Conservation (phyloP, 2,888 invertebrate genomes). For the Heliconius hortense region DNA sequence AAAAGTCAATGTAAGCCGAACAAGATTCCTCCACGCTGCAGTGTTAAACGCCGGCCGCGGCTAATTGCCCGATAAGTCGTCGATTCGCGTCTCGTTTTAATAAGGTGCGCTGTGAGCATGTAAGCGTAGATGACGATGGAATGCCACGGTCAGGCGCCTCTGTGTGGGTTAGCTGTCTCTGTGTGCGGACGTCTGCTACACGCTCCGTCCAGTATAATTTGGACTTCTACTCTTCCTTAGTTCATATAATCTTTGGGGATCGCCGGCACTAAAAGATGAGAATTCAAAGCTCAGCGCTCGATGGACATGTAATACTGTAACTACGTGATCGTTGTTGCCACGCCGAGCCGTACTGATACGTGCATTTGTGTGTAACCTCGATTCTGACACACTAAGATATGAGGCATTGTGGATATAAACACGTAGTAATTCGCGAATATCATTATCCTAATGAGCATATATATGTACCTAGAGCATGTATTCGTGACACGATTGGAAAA, state of each 20-base stretch:
- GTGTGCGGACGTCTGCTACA: conserved; percentile 79
- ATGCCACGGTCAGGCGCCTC: conserved; percentile 73
- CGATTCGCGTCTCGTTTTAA: conserved; percentile 82
- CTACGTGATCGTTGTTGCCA: conserved; percentile 76
- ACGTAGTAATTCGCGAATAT: conserved; percentile 79
- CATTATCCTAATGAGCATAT: conserved; percentile 77
- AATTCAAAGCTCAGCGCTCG: conserved; percentile 54
- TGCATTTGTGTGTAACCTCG: conserved; percentile 77
- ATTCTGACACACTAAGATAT: conserved; percentile 74
- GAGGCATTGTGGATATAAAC: conserved; percentile 76
- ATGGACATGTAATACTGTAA: conserved; percentile 61
- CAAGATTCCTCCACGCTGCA: conserved; percentile 57
- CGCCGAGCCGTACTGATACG: conserved; percentile 69
- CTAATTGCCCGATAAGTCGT: conserved; percentile 82
- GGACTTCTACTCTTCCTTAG: conserved; percentile 58
- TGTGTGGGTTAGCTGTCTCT: conserved; percentile 57
- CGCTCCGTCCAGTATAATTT: conserved; percentile 56
- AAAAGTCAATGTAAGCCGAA: conserved; percentile 66
- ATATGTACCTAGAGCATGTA: conserved; percentile 52
- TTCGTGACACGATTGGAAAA: conserved; percentile 58
- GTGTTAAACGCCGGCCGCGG: conserved; percentile 74
- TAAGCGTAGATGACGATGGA: conserved; percentile 76
- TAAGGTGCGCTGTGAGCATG: conserved; percentile 78
- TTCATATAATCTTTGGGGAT: conserved; percentile 44
- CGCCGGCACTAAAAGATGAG: conserved; percentile 59